Conservation (phyloP, 2,888 invertebrate species). For the Auanema freiburgensis region DNA sequence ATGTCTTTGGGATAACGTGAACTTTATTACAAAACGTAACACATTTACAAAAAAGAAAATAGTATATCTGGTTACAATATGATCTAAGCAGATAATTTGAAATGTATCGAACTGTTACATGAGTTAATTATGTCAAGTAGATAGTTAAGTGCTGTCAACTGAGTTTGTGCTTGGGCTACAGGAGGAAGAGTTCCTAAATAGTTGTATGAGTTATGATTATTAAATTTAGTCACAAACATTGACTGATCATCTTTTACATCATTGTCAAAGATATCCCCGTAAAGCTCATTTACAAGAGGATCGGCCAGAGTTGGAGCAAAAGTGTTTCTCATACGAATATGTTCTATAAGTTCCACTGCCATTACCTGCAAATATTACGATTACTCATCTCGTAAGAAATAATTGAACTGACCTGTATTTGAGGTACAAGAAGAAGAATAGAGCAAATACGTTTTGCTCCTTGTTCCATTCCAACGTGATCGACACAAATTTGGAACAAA, state of each 20-base stretch:
- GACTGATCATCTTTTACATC: slow-evolving; percentile 19
- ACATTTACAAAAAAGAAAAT: too few species aligned
- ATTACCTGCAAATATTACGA: slow-evolving; percentile 36
- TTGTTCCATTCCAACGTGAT: slow-evolving; percentile 20
- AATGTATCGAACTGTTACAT: too few species aligned
- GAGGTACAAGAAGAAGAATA: slow-evolving; percentile 54
- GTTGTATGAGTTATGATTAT: background rate
- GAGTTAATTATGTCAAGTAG: slow-evolving; percentile 5
- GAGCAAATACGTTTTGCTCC: slow-evolving; percentile 52
- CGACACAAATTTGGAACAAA: slow-evolving; percentile 44
- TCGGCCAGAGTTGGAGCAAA: slow-evolving; percentile 35
- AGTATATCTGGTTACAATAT: too few species aligned
- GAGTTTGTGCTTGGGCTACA: slow-evolving; percentile 28
- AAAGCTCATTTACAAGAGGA: slow-evolving; percentile 52
- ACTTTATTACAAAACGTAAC: too few species aligned
- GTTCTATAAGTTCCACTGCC: slow-evolving; percentile 52
- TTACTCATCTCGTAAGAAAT: background rate
- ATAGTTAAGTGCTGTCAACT: slow-evolving; percentile 32
- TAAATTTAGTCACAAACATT: slow-evolving; percentile 6
- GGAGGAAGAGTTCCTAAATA: slow-evolving; percentile 36
- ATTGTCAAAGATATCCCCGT: slow-evolving; percentile 57
- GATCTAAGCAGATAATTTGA: too few species aligned
- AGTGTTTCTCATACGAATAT: slow-evolving; percentile 49
- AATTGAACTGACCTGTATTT: slow-evolving; percentile 41
- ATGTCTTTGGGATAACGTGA: too few species aligned